phyloP scores from a whole-genome alignment of 23 tunicate species.

The Ciona savignyi region DNA sequence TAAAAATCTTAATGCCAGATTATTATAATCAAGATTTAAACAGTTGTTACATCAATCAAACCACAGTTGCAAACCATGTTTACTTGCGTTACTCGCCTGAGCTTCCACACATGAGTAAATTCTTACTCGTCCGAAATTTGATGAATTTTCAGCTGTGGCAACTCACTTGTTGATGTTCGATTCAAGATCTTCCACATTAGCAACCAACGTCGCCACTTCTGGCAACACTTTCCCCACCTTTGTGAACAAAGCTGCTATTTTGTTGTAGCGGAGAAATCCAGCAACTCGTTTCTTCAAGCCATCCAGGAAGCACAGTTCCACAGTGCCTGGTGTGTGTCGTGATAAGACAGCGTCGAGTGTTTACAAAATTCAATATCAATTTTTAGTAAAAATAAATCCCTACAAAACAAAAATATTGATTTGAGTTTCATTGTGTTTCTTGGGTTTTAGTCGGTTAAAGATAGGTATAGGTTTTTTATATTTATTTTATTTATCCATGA shows the following conservation, averaged over 20 bases:
- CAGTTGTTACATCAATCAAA: too few relatives aligned
- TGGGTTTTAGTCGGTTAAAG: neutral
- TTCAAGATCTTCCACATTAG: slow-evolving; percentile 68
- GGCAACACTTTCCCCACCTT: slow-evolving; percentile 66
- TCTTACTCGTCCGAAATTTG: too few relatives aligned
- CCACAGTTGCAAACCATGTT: too few relatives aligned
- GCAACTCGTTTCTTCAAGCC: slow-evolving; percentile 40
- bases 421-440: neutral
- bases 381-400: neutral
- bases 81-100: too few relatives aligned
- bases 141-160: too few relatives aligned
- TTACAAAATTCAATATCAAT: neutral
- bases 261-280: slow-evolving; percentile 65
- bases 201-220: slow-evolving; percentile 40
- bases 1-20: too few relatives aligned
- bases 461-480: too few relatives aligned
- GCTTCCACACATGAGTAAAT: too few relatives aligned
- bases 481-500: too few relatives aligned
- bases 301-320: slow-evolving; percentile 60
- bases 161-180: slow-evolving; percentile 33
- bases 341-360: neutral
- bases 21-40: too few relatives aligned
- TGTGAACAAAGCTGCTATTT: slow-evolving; percentile 59
- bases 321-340: slow-evolving; percentile 31
- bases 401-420: too few relatives aligned